phyloP scores from a whole-genome alignment of 2,888 invertebrate genomes.

The Electrophaes corylata region DNA sequence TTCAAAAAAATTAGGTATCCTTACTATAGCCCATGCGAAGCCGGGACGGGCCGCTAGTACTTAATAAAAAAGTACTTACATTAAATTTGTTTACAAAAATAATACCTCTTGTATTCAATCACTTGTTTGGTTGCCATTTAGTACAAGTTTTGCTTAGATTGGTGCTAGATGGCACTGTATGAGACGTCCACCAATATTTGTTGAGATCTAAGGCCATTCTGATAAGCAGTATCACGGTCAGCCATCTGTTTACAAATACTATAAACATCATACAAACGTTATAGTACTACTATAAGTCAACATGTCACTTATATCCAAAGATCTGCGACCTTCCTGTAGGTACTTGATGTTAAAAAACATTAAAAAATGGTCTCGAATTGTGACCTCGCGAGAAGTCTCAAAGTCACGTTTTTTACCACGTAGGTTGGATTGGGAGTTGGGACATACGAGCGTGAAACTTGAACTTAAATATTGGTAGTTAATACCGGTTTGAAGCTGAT shows the following conservation, averaged over 20 bases:
- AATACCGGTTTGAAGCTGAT: constrained; percentile 4
- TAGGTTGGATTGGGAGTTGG: neutral
- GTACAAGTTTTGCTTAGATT: too few relatives aligned
- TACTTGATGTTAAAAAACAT: constrained; percentile 8
- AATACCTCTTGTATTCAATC: too few relatives aligned
- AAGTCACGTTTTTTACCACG: constrained; percentile 6
- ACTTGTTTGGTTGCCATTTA: too few relatives aligned
- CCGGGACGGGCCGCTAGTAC: too few relatives aligned
- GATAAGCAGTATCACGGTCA: constrained; percentile 1
- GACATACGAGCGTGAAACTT: neutral
- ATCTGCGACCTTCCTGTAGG: constrained; percentile 12
- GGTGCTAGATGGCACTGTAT: too few relatives aligned
- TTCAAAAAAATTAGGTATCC: too few relatives aligned
- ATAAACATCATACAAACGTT: constrained; percentile 1
- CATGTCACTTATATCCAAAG: constrained; percentile 6
- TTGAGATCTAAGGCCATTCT: neutral
- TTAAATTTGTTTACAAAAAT: too few relatives aligned
- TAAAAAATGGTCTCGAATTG: constrained; percentile 4
- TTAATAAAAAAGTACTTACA: too few relatives aligned
- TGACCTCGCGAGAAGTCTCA: constrained; percentile 2
- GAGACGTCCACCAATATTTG: neutral
- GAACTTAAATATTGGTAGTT: neutral
- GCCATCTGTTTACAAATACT: neutral
- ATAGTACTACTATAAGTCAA: constrained; percentile 1
- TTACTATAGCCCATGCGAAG: too few relatives aligned